These are phyloP conservation scores for Menura novaehollandiae DNA, from an alignment of 2,113 vertebrate species.

Conservation along the genomic window DNA sequence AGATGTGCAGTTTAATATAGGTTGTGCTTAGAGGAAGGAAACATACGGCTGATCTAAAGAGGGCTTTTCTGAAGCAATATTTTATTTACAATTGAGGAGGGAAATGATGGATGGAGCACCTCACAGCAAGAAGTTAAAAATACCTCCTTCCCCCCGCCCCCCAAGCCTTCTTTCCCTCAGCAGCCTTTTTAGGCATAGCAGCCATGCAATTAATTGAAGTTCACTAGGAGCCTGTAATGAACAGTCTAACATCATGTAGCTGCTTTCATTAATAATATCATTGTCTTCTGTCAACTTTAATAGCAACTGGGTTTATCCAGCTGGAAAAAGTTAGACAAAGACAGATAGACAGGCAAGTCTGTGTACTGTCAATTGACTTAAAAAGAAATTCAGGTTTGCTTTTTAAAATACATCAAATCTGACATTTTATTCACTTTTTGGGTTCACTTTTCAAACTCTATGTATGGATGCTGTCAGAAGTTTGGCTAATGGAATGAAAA, in stretches of 20 bases:
- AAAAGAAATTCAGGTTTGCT: slow-evolving; percentile 46
- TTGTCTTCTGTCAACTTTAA: slow-evolving; percentile 64
- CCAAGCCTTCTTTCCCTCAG: not conserved
- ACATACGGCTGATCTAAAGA: not conserved
- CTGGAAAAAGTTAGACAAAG: slow-evolving; percentile 70
- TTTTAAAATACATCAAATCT: slow-evolving; percentile 52
- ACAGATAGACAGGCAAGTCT: slow-evolving; percentile 51
- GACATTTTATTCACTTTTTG: slow-evolving; percentile 33
- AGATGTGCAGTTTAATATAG: not conserved
- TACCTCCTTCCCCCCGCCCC: not conserved
- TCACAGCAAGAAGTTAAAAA: slow-evolving; percentile 17
- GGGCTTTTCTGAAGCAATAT: not conserved
- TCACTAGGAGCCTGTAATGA: slow-evolving; percentile 46
- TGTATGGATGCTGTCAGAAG: not conserved
- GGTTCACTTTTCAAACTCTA: slow-evolving; percentile 39
- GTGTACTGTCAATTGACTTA: slow-evolving; percentile 63
- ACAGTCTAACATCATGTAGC: slow-evolving; percentile 47
- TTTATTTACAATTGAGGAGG: slow-evolving; percentile 15
- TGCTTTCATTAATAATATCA: slow-evolving; percentile 69
- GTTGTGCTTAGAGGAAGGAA: not conserved
- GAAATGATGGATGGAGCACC: not conserved
- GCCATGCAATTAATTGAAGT: slow-evolving; percentile 60
- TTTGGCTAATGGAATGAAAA: slow-evolving; percentile 9
- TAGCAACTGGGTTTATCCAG: slow-evolving; percentile 63
- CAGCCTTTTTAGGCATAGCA: slow-evolving; percentile 31